Conservation (phyloP, 92 coral and sea anemone species). For the Epizoanthus rinbou region DNA sequence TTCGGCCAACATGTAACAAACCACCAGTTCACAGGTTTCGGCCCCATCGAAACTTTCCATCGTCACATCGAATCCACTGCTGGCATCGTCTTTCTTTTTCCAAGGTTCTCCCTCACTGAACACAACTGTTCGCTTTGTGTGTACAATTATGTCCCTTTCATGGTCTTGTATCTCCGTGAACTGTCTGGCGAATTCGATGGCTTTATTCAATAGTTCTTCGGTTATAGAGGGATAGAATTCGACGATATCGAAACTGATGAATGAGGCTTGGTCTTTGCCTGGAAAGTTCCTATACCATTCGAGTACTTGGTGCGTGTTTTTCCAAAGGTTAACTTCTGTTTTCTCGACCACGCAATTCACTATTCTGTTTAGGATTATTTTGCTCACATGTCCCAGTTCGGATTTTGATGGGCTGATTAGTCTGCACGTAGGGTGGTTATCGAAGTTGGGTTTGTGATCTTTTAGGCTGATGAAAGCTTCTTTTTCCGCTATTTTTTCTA, state of each 20-base stretch:
- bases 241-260: too few species aligned
- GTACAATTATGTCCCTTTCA: too few species aligned
- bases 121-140: too few species aligned
- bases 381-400: conserved; percentile 50
- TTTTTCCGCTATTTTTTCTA: not conserved
- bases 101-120: too few species aligned
- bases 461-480: conserved; percentile 35
- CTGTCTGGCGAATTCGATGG: too few species aligned
- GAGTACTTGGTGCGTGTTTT: conserved; percentile 17
- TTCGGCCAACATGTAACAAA: not conserved
- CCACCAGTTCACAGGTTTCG: conserved; percentile 14
- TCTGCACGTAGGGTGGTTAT: conserved; percentile 39
- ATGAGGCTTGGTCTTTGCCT: not conserved
- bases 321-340: conserved; percentile 26
- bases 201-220: too few species aligned
- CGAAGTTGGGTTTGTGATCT: conserved; percentile 51
- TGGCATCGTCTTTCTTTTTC: not conserved
- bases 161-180: too few species aligned
- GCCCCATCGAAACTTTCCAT: conserved; percentile 22
- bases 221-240: too few species aligned
- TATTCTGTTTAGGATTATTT: conserved; percentile 23
- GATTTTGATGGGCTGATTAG: conserved; percentile 50
- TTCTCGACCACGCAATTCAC: not conserved
- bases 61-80: not conserved
- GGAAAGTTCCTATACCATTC: not conserved